Evolutionary conservation across 2,888 invertebrate species (phyloP), one percentile per base, ranked within the genome.

Genomic region (Bellardia bayeri): DNA sequence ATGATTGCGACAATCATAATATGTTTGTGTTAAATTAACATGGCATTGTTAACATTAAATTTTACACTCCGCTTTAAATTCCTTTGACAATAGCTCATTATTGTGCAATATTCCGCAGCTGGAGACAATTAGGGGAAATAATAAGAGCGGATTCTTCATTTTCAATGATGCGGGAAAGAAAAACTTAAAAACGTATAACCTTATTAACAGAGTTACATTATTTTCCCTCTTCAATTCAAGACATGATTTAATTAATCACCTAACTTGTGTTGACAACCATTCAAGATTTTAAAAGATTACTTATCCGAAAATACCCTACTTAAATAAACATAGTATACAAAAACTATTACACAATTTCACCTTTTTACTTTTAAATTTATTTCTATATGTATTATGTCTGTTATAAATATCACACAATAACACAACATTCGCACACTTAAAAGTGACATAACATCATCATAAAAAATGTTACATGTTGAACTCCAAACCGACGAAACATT

Each of bases 401-500:
- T 42, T 64, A 42, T 23, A 66, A 45, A 66, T 42, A 66, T 13
- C 42, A 23, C 40, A 63, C 37, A 37, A 37, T 37, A 37, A 5
- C 37, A 42, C 64, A 74, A 82, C 37, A 68, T 49, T 56, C 64
- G 51, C 45, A 72, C 30, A 45, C 45, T 9, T 16, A n/a, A 63
- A 82, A 56, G 82, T 86, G 86, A 86, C 75, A 86, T 86, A 82
- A 82, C 79, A 75, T 79, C 45, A 63, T 30, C 37, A 72, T 45
- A 42, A 85, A 85, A 79, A 86, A 42, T 79, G 68, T 86, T 82
- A 86, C 63, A 82, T 79, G 82, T 68, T 82, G 79, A 79, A 79
- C 78, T 75, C 71, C 45, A 45, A 81, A 49, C 58, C 72, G 37
- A 69, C 51, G 37, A 69, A 49, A 69, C 49, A 66, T 30, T 51